Evolutionary conservation across 2,797 vertebrate genomes (phyloP).

Genomic region (Urosaurus nigricauda): DNA sequence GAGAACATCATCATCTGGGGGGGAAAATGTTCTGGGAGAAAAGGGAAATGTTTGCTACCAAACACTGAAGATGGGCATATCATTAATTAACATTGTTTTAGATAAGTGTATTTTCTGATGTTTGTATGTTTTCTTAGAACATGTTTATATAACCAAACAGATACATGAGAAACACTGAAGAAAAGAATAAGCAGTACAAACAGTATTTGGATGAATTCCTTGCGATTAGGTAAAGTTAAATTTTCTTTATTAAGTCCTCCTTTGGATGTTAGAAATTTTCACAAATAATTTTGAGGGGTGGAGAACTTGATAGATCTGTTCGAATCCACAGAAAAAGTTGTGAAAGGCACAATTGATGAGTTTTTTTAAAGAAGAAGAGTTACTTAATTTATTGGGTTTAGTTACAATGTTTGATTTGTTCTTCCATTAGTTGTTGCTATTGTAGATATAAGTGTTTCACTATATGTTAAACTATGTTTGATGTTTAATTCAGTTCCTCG

Average conservation of each 20-base stretch:
- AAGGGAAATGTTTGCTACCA: not conserved
- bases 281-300: not conserved
- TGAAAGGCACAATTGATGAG: not conserved
- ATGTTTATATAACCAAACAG: slow-evolving; percentile 71
- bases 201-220: slow-evolving; percentile 74
- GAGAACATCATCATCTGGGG: not conserved
- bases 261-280: not conserved
- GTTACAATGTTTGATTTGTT: not conserved
- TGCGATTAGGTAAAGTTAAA: slow-evolving; percentile 81
- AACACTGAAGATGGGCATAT: not conserved
- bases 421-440: not conserved
- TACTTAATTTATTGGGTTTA: not conserved
- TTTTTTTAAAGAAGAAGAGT: not conserved
- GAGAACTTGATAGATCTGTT: too few species aligned
- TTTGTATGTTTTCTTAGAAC: slow-evolving; percentile 1
- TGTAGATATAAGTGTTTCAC: not conserved
- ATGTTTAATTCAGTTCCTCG: not conserved
- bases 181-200: slow-evolving; percentile 78
- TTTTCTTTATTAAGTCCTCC: not conserved
- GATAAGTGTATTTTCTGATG: not conserved
- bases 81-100: not conserved
- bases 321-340: not conserved
- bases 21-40: not conserved
- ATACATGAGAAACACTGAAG: slow-evolving; percentile 74
- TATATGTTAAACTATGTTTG: not conserved